These are phyloP conservation scores for Sitophilus oryzae DNA, from an alignment of 1,140 invertebrate genomes.

Conservation along the genomic window DNA sequence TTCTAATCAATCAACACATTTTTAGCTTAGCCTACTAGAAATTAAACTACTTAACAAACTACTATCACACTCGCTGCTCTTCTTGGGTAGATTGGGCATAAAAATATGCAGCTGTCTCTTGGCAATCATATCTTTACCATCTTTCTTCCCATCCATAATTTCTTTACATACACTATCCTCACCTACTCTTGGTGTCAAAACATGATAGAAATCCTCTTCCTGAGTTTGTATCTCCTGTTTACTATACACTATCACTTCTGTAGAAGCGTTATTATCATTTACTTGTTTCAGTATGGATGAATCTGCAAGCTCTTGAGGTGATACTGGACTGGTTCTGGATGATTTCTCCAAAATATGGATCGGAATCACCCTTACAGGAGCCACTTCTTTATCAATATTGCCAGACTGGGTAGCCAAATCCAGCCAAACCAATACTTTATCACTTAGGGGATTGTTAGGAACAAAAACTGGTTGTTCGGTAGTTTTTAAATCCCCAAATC, in stretches of 20 bases:
- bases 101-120: constrained; percentile 62
- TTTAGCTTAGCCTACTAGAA: too few relatives aligned
- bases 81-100: constrained; percentile 55
- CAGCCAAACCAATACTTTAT: constrained; percentile 55
- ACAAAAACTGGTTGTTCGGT: background rate
- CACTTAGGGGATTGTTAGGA: constrained; percentile 39
- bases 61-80: constrained; percentile 31
- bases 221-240: constrained; percentile 4
- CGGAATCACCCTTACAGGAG: background rate
- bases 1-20: too few relatives aligned
- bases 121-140: constrained; percentile 1
- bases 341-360: background rate
- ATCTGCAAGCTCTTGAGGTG: background rate
- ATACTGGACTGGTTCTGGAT: background rate
- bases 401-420: constrained; percentile 47
- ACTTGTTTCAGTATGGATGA: constrained; percentile 13
- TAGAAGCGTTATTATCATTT: background rate
- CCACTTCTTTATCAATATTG: constrained; percentile 3
- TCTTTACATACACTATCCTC: constrained; percentile 4
- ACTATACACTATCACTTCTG: constrained; percentile 11
- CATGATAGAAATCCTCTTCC: constrained; percentile 14
- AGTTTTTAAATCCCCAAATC: background rate
- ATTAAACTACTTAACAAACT: constrained; percentile 30
- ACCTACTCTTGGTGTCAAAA: constrained; percentile 4
- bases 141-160: background rate